Evolutionary conservation across 37 sponge, comb jelly and placozoan species (phyloP), one percentile per base, ranked within the genome.

Genomic region (Cliona cf. orientalis): DNA sequence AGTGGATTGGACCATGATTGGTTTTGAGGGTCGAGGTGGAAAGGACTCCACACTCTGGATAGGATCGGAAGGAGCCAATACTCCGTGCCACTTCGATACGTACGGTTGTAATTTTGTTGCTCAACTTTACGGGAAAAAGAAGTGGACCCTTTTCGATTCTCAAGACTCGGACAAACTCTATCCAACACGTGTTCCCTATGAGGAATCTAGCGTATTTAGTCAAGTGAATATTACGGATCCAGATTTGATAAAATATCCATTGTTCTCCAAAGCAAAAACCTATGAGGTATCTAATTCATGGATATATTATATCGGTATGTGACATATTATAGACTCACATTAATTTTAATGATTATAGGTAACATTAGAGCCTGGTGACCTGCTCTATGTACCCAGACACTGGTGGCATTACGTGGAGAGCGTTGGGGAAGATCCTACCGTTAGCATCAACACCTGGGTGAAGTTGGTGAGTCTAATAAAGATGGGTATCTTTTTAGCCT

Each of bases 321-420:
- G 9, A 32, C 56, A 7, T 40, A 5, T 40, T 17, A 23, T 19
- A 34, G 34, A 58, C 3, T 46, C 26, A 45, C 9, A 53, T 12
- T n/a, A 72, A 12, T 9, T 26, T 12, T n/a, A 11, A 0, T 33
- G 29, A 42, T 59, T 78, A 5, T 56, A 94, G 95, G 89, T 91
- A 22, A 69, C 85, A 3, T 58, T 93, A 5, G 78, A 86, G 41
- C 86, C 91, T 46, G 98, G 98, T 3, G 91, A 98, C 45, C 90
- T 95, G 0, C 59, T 98, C 56, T 88, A 89, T 63, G 94, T 98
- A 0, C 98, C 98, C 28, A 85, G 79, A 38, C 95, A 98, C 45
- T 98, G 98, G 98, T 98, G 98, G 98, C 98, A 98, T 49, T 86
- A 88, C 78, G 96, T 95, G 49, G 84, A 86, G 65, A 82, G 89